Percentiles rank a stretch among this genome's conserved stretches.
phyloP scores from a whole-genome alignment of 2,888 invertebrate species.

The Noctua janthe region DNA sequence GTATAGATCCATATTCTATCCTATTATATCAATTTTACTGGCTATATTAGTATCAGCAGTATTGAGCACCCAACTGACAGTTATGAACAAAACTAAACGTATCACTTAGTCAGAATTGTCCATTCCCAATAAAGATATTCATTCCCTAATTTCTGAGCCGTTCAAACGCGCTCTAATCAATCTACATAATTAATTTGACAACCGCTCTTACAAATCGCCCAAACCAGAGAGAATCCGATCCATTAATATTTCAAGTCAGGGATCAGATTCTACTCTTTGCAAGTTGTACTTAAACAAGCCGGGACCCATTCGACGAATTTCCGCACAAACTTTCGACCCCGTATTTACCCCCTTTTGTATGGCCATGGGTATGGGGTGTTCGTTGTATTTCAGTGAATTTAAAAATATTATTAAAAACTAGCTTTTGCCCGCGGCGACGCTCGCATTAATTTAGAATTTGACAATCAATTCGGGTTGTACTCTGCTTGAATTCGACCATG shows the following conservation, averaged over 20 bases:
- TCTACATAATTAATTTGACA: conserved; percentile 34
- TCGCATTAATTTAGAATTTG: too few species aligned
- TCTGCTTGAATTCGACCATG: too few species aligned
- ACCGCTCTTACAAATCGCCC: not conserved
- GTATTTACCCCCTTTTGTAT: too few species aligned
- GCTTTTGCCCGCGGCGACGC: too few species aligned
- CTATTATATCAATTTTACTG: not conserved
- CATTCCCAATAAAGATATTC: not conserved
- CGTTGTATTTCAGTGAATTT: too few species aligned
- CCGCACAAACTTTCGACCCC: not conserved
- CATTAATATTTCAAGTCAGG: not conserved
- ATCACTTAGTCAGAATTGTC: not conserved
- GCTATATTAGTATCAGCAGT: not conserved
- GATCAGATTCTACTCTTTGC: not conserved
- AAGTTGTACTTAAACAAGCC: not conserved
- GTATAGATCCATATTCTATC: not conserved
- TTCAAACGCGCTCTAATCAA: not conserved
- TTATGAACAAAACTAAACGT: not conserved
- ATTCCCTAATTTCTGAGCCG: not conserved
- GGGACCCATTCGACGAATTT: not conserved
- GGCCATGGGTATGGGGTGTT: too few species aligned
- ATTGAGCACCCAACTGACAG: not conserved
- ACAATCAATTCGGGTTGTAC: too few species aligned
- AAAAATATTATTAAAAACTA: too few species aligned
- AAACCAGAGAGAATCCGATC: not conserved